Evolutionary conservation across 1,140 invertebrate genomes (phyloP).

Genomic region (Leptinotarsa defecta): DNA sequence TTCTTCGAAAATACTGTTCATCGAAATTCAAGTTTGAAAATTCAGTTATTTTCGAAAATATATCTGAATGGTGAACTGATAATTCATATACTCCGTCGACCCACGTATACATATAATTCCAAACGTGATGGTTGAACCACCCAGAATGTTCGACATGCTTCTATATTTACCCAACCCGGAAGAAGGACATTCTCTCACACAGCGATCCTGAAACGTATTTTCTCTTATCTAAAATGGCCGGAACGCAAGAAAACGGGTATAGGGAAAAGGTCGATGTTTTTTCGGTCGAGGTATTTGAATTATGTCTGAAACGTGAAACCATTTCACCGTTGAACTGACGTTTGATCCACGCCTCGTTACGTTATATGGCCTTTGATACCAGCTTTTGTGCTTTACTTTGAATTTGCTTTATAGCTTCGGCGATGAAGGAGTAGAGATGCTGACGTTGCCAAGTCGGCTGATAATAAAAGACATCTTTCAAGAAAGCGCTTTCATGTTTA

Average conservation of each 20-base stretch:
- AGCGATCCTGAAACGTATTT: neutral
- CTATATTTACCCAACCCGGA: too few relatives aligned
- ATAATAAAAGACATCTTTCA: too few relatives aligned
- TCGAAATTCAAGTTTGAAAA: too few relatives aligned
- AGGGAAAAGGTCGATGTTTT: slow-evolving; percentile 2
- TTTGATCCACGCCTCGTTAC: slow-evolving; percentile 7
- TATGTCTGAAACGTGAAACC: slow-evolving; percentile 3
- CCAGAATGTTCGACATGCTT: too few relatives aligned
- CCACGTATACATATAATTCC: too few relatives aligned
- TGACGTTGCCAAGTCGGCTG: too few relatives aligned
- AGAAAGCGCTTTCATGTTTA: too few relatives aligned
- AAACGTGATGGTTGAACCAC: too few relatives aligned
- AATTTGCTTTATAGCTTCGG: slow-evolving; percentile 5
- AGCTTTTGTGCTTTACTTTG: slow-evolving; percentile 8
- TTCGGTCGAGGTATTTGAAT: slow-evolving; percentile 5
- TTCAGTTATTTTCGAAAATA: too few relatives aligned
- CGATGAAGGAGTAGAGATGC: neutral
- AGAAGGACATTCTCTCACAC: neutral
- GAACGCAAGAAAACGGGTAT: neutral
- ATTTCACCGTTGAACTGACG: slow-evolving; percentile 1
- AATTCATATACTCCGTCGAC: too few relatives aligned
- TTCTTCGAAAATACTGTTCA: too few relatives aligned
- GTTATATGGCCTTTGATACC: slow-evolving; percentile 8
- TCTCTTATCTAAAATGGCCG: neutral
- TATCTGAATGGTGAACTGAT: too few relatives aligned